These are phyloP conservation scores for Pinna nobilis DNA, from an alignment of 1,140 invertebrate species.

Conservation along the genomic window DNA sequence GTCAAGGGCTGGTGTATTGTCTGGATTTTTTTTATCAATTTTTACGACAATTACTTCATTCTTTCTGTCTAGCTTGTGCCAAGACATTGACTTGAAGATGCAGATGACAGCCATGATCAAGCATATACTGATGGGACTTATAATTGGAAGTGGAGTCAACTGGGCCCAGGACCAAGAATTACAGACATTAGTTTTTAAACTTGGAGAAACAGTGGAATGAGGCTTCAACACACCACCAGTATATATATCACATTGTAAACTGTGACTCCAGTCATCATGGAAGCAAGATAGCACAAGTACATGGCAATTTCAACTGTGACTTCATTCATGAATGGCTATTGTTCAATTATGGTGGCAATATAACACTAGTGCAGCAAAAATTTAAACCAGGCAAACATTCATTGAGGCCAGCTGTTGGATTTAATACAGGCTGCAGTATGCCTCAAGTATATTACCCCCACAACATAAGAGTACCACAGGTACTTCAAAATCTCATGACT, in stretches of 20 bases:
- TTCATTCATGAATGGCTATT: neutral
- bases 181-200: constrained; percentile 30
- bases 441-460: too few relatives aligned
- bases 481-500: too few relatives aligned
- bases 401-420: too few relatives aligned
- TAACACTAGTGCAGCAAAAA: neutral
- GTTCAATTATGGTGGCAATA: neutral
- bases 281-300: too few relatives aligned
- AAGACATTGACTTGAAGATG: constrained; percentile 34
- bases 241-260: too few relatives aligned
- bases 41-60: neutral
- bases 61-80: constrained; percentile 28
- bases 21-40: neutral
- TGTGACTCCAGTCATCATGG: too few relatives aligned
- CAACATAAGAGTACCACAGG: too few relatives aligned
- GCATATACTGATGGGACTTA: constrained; percentile 34
- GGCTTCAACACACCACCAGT: too few relatives aligned
- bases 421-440: too few relatives aligned
- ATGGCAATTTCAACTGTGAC: too few relatives aligned
- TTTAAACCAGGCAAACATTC: too few relatives aligned
- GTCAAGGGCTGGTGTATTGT: neutral
- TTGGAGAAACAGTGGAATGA: neutral
- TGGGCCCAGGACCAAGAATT: constrained; percentile 40
- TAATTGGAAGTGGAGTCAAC: constrained; percentile 45
- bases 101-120: constrained; percentile 21